Conservation (phyloP, 2,797 vertebrate genomes). For the Furcifer pardalis region DNA sequence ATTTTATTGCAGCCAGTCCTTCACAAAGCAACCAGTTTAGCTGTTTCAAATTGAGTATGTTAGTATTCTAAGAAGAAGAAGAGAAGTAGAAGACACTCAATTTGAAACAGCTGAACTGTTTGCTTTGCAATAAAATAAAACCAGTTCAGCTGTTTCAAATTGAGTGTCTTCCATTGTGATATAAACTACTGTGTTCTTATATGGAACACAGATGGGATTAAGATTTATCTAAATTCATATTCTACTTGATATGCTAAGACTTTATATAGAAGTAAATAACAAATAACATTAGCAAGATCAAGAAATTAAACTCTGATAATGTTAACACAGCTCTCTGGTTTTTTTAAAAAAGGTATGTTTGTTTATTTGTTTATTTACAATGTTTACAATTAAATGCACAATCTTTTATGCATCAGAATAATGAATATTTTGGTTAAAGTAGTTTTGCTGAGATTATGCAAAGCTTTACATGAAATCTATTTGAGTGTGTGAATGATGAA, state of each 20-base stretch:
- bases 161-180: not conserved
- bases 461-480: not conserved
- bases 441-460: not conserved
- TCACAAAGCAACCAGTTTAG: too few species aligned
- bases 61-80: too few species aligned
- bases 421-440: not conserved
- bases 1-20: not conserved
- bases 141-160: too few species aligned
- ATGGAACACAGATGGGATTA: not conserved
- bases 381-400: not conserved
- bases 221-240: not conserved
- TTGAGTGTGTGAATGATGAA: not conserved
- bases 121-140: not conserved
- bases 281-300: not conserved
- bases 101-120: too few species aligned
- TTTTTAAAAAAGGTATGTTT: too few species aligned
- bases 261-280: not conserved
- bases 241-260: not conserved
- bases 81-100: too few species aligned
- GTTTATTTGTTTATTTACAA: too few species aligned
- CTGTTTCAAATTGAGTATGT: too few species aligned
- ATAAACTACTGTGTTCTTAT: not conserved
- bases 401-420: not conserved
- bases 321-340: not conserved
- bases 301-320: not conserved